Conservation (phyloP, 2,888 invertebrate genomes). For the Hemicrepidius hirtus region DNA sequence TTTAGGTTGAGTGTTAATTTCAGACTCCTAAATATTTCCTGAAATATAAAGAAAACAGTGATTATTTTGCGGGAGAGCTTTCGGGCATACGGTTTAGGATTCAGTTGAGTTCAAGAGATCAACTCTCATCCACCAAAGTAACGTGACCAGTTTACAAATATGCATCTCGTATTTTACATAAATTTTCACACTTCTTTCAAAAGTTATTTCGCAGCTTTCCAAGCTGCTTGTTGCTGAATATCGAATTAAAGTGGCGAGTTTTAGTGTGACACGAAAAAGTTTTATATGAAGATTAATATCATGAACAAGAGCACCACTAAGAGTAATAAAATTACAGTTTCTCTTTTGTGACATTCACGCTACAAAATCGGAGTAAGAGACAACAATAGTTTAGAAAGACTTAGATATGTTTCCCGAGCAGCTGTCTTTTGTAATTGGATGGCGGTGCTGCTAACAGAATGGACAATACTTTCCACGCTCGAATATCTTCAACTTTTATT, state of each 20-base stretch:
- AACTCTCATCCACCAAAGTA: slow-evolving; percentile 30
- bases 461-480: neutral
- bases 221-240: slow-evolving; percentile 3
- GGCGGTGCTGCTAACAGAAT: neutral
- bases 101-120: slow-evolving; percentile 29
- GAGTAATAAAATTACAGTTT: neutral
- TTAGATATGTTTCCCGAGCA: slow-evolving; percentile 9
- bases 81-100: slow-evolving; percentile 25
- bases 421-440: slow-evolving; percentile 19
- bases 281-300: slow-evolving; percentile 2
- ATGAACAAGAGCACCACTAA: neutral
- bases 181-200: slow-evolving; percentile 23
- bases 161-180: slow-evolving; percentile 20
- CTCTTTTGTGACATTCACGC: slow-evolving; percentile 2
- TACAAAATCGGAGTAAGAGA: neutral
- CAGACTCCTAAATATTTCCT: no score
- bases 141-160: slow-evolving; percentile 35
- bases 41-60: slow-evolving; percentile 8
- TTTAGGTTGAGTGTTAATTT: no score
- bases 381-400: slow-evolving; percentile 17
- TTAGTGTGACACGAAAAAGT: neutral
- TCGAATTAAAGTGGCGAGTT: slow-evolving; percentile 13
- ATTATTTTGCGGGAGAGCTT: slow-evolving; percentile 23
- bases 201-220: neutral
- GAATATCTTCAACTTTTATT: neutral